A percentile compares a stretch with the other conserved stretches of the same genome.
Evolutionary conservation across 2,888 invertebrate genomes (phyloP).

Genomic region (Melanophora roralis): DNA sequence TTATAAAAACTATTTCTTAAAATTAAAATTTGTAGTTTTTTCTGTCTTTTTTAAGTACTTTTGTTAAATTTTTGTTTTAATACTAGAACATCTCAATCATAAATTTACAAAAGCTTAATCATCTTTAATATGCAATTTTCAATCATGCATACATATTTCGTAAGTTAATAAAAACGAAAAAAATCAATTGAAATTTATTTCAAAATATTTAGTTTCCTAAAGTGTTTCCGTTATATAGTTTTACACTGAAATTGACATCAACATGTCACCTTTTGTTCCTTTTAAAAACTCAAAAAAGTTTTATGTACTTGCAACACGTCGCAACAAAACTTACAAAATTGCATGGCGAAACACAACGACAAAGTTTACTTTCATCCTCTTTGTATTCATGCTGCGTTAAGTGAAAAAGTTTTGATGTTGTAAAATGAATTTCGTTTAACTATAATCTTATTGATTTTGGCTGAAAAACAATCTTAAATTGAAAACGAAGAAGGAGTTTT

Average conservation of each 20-base stretch:
- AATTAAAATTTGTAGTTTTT: too few species aligned
- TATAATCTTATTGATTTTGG: background rate
- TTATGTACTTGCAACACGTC: slow-evolving; percentile 23
- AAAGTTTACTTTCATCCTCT: slow-evolving; percentile 8
- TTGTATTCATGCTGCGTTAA: slow-evolving; percentile 39
- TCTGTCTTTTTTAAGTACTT: too few species aligned
- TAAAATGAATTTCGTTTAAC: slow-evolving; percentile 2
- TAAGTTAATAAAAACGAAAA: too few species aligned
- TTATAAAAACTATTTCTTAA: too few species aligned
- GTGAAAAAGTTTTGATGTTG: slow-evolving; percentile 53
- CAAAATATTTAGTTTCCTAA: too few species aligned
- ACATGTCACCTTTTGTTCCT: slow-evolving; percentile 29
- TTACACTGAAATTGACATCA: slow-evolving; percentile 37
- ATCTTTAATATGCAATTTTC: too few species aligned
- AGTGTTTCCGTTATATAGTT: slow-evolving; percentile 1
- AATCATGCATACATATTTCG: too few species aligned
- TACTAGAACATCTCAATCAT: too few species aligned
- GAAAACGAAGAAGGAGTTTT: slow-evolving; percentile 3
- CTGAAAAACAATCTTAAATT: background rate
- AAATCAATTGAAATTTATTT: too few species aligned
- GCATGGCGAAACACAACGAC: background rate
- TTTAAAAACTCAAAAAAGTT: background rate
- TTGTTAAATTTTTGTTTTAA: too few species aligned
- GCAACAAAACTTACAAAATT: slow-evolving; percentile 19
- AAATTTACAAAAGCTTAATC: too few species aligned